Evolutionary conservation across 2,797 vertebrate genomes (phyloP).

Genomic region (Crenuchus spilurus): DNA sequence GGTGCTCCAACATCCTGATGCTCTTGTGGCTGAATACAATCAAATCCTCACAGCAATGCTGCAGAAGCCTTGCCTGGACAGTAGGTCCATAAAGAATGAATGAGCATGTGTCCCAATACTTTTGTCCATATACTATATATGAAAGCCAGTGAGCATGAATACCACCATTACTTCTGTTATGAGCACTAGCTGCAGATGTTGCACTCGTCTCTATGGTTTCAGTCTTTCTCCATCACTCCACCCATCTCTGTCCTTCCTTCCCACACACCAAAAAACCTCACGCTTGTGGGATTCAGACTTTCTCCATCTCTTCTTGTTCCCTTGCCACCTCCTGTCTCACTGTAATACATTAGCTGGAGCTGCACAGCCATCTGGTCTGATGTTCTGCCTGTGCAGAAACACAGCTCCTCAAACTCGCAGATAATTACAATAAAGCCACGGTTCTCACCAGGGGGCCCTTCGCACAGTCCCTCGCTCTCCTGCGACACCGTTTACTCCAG

Average conservation of each 20-base stretch:
- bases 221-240: neutral
- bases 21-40: too few species aligned
- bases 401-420: slow-evolving; percentile 37
- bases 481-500: slow-evolving; percentile 51
- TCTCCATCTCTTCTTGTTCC: slow-evolving; percentile 19
- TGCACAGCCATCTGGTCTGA: slow-evolving; percentile 52
- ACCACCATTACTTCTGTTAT: too few species aligned
- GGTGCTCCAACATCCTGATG: too few species aligned
- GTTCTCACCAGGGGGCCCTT: slow-evolving; percentile 39
- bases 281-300: slow-evolving; percentile 2
- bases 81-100: too few species aligned
- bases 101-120: too few species aligned
- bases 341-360: slow-evolving; percentile 52
- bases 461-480: slow-evolving; percentile 17
- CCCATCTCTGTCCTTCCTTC: slow-evolving; percentile 5
- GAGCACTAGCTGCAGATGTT: slow-evolving; percentile 30
- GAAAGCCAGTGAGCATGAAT: too few species aligned
- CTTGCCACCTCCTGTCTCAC: slow-evolving; percentile 26
- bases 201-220: slow-evolving; percentile 20
- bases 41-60: too few species aligned
- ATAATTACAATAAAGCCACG: slow-evolving; percentile 56
- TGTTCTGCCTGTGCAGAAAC: slow-evolving; percentile 33
- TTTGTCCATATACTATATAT: too few species aligned
- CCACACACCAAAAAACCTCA: neutral
- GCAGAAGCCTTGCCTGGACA: too few species aligned